phyloP scores from a whole-genome alignment of 2,797 vertebrate genomes.

The Thunnus albacares region DNA sequence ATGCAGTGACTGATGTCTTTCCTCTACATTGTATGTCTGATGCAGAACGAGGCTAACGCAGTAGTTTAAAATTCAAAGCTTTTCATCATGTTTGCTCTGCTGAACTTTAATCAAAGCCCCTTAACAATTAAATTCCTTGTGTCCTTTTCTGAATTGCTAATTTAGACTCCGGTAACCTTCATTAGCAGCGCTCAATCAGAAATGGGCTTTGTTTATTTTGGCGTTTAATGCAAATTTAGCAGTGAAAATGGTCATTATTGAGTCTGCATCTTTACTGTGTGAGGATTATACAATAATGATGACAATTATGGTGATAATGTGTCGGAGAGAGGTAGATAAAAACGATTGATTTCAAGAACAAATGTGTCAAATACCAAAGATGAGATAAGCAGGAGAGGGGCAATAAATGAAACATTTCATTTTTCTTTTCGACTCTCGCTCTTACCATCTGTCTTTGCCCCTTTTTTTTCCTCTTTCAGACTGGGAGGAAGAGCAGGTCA shows the following conservation, averaged over 20 bases:
- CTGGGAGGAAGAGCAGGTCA: constrained; percentile 98
- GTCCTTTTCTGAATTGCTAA: neutral
- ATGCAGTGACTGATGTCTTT: constrained; percentile 23
- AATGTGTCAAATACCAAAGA: neutral
- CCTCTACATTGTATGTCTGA: neutral
- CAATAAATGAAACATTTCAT: constrained; percentile 41
- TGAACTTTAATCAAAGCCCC: neutral
- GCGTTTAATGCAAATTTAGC: constrained; percentile 1
- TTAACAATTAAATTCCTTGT: neutral
- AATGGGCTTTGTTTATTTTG: neutral
- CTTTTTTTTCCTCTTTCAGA: constrained; percentile 84
- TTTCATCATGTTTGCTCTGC: constrained; percentile 3
- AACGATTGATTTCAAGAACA: neutral
- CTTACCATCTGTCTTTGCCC: constrained; percentile 14
- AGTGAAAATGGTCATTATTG: neutral
- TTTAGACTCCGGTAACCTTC: neutral
- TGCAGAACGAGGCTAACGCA: accelerated
- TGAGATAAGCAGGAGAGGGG: neutral
- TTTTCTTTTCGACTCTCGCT: neutral
- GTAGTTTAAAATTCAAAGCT: constrained; percentile 8
- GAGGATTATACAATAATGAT: neutral
- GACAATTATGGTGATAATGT: neutral
- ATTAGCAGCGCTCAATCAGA: neutral
- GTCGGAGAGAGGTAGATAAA: neutral
- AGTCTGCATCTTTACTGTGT: neutral